Evolutionary conservation across 2,113 vertebrate species (phyloP), one percentile per base, ranked within the genome.

Genomic region (Heterotis niloticus): DNA sequence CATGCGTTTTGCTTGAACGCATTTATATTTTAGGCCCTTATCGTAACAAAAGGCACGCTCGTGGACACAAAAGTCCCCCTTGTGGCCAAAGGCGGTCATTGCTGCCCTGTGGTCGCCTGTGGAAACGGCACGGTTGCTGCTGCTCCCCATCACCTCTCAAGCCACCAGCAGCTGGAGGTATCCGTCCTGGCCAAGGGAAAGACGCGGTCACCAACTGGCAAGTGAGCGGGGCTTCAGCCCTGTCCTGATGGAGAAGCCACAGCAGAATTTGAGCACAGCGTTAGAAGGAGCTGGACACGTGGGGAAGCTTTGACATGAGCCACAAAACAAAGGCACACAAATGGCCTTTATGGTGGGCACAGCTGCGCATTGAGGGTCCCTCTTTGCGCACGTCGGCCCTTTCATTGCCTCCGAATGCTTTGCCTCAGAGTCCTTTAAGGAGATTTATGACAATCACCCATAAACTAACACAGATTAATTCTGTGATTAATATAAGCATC

Each of bases 371-470:
- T 92, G 93, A 91, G 89, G 90, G 91, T 92, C 91, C 89, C 90
- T 93, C 71, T 90, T 92, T 91, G 93, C 89, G 82, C 88, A 90
- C 91, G 92, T 92, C 90, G 92, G 86, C 91, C 90, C 88, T 94
- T 94, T 93, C 93, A 94, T 93, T 91, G 91, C 89, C 91, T 92
- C 92, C 20, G 93, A 93, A 93, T 93, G 90, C 94, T 93, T 92
- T 93, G 89, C 92, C 91, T 88, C 91, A 89, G 92, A 87, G 91
- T 89, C 91, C 89, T 93, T 91, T 16, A 54, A 89, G 92, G 91
- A 93, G 92, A 93, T 94, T 93, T 92, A 93, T 92, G 92, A 87
- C 93, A 91, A 94, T 93, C 93, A 92, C 92, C 94, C 92, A 94
- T 93, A 94, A 94, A 94, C 92, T 93, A 93, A 93, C 93, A 92